Base-by-base conservation (phyloP, 1,140 invertebrate species). In the Orius laevigatus region DNA sequence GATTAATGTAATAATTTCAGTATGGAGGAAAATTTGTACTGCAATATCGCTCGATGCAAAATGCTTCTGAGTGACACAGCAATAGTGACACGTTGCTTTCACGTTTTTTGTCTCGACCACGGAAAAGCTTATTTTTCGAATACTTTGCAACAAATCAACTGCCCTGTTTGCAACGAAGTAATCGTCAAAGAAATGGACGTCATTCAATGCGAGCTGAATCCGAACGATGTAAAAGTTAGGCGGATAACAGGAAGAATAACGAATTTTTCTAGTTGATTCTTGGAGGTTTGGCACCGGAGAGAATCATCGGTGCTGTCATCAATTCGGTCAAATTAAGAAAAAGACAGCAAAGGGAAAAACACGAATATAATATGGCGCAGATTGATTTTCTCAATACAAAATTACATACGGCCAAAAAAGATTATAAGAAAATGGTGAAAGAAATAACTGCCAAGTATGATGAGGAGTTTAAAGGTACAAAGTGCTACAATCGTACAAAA, bases 81-180 rank as follows among this genome's bases (percentile, higher is more conserved):
- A 31, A 49, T 47, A 43, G 47, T 53, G 2, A 49, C 51, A 1
- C 14, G 51, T 11, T 53, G 51, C 25, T 35, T 46, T 8, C 51
- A 53, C 38, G 47, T 53, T n/a, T 53, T 53, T 46, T 53, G 51
- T 46, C 4, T 16, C 8, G 51, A 48, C 10, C 51, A 53, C 41
- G 51, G 51, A 34, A 15, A 38, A n/a, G 12, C 25, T 15, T 32
- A 49, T 46, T 53, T 53, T 46, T 14, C 15, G 5, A 48, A 45
- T 18, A 20, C 36, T 25, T 38, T 20, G 5, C 34, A 35, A n/a
- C 51, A 53, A 33, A 44, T 53, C 6, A 38, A 20, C 25, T 53
- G 51, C 12, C 51, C 51, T n/a, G 25, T 49, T 16, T 53, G 51
- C 25, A 46, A 53, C 36, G 42, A 48, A 45, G 31, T 53, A 10